Evolutionary conservation across 1,140 invertebrate species (phyloP), one percentile per base, ranked within the genome.

Genomic region (Solen grandis): DNA sequence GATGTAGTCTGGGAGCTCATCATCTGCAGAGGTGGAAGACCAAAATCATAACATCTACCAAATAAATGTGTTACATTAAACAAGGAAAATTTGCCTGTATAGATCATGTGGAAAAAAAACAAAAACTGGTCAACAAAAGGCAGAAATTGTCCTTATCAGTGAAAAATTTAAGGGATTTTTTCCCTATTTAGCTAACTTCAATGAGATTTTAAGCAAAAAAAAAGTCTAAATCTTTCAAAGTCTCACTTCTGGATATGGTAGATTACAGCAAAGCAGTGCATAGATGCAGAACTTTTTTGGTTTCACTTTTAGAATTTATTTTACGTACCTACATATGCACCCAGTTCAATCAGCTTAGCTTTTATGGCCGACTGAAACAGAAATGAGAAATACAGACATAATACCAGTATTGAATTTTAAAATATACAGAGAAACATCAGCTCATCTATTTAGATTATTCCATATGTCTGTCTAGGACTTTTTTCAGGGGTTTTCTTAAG

Each of bases 1-100:
- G 41, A 99, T 97, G 92, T 99, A 99, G 90, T 99, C 97, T 13
- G 97, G 97, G 8, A 99, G 91, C 92, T 99, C 97, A 92, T 99
- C 97, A 93, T 99, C 97, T 94, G 82, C 14, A 52, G 90, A 93
- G 16, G 29, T 8, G 54, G n/a, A 22, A 5, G 22, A 10, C 35
- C 19, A 31, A 69, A 70, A 81, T 76, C 62, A 54, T 69, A 77
- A 68, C 22, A 59, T 63, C 60, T 57, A 10, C 2, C 22, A 70
- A 55, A n/a, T n/a, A n/a, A n/a, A n/a, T n/a, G n/a, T n/a, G n/a
- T 65, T 4, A 63, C 31, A 31, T 31, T 29, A 63, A n/a, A 60
- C 1, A 16, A 27, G 2, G 13, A 60, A 16, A 16, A 60, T 27
- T 31, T 16, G 16, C 31, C 16, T 60, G 31, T 25, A 59, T 59